Evolutionary conservation across 2,888 invertebrate genomes (phyloP).

Genomic region (Tryphoninae sp.): DNA sequence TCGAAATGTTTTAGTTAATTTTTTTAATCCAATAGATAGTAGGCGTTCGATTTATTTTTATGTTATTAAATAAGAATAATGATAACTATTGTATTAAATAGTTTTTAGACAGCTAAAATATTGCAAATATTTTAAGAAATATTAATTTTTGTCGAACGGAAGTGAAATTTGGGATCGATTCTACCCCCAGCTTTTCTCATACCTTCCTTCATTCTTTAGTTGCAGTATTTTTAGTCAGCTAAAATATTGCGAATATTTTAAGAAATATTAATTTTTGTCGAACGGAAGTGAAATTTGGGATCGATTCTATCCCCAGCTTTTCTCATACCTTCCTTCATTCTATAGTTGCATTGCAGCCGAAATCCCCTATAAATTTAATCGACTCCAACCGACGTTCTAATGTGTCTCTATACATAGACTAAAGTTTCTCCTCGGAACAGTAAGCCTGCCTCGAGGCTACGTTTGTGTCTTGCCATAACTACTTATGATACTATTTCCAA

Average conservation of each 20-base stretch:
- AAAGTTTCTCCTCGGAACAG: constrained; percentile 31
- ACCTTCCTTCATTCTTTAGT: neutral
- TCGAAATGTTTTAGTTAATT: neutral
- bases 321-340: neutral
- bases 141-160: too few species aligned
- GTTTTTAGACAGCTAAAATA: neutral
- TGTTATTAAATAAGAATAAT: neutral
- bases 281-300: neutral
- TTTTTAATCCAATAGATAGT: neutral
- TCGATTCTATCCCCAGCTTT: neutral
- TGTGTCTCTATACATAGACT: constrained; percentile 11
- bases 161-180: neutral
- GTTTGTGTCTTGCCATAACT: constrained; percentile 8
- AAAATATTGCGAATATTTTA: neutral
- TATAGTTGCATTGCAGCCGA: neutral
- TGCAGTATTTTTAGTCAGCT: neutral
- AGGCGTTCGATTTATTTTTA: neutral
- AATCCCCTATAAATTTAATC: constrained; percentile 40
- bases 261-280: too few species aligned
- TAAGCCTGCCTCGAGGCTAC: constrained; percentile 13
- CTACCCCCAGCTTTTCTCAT: neutral
- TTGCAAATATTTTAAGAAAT: neutral
- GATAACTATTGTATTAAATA: neutral
- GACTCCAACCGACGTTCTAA: constrained; percentile 39
- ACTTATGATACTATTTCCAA: constrained; percentile 13